These are phyloP conservation scores for Diplodus puntazzo DNA, from an alignment of 2,797 vertebrate species.

Conservation along the genomic window DNA sequence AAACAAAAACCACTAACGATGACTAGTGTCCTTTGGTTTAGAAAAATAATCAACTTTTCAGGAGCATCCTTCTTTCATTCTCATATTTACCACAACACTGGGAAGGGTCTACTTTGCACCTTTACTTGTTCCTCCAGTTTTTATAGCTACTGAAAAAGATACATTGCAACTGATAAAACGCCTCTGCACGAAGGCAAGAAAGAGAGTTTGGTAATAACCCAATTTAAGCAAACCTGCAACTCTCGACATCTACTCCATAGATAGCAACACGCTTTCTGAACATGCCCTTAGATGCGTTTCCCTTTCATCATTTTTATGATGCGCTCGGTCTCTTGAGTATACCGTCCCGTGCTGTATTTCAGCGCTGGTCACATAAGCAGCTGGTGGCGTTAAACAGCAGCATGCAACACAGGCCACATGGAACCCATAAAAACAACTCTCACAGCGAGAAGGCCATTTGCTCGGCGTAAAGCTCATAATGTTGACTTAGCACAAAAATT, in stretches of 20 bases:
- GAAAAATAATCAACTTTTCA: not conserved
- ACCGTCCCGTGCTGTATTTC: slow-evolving; percentile 62
- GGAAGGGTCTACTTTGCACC: not conserved
- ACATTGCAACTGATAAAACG: slow-evolving; percentile 3
- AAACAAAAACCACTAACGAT: not conserved
- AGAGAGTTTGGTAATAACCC: slow-evolving; percentile 8
- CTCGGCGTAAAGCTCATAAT: slow-evolving; percentile 19
- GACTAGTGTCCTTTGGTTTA: not conserved
- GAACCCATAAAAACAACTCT: slow-evolving; percentile 63
- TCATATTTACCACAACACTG: not conserved
- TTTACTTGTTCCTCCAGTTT: not conserved
- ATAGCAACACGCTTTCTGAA: slow-evolving; percentile 56
- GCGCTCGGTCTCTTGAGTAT: slow-evolving; percentile 48
- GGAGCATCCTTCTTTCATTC: not conserved
- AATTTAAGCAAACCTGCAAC: slow-evolving; percentile 46
- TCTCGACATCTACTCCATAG: slow-evolving; percentile 29
- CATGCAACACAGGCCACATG: slow-evolving; percentile 56
- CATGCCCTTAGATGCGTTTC: slow-evolving; percentile 40
- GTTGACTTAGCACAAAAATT: not conserved
- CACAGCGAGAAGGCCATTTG: slow-evolving; percentile 26
- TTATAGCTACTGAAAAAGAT: not conserved
- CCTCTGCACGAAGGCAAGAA: not conserved
- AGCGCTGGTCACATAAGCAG: slow-evolving; percentile 66
- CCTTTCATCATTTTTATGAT: slow-evolving; percentile 74
- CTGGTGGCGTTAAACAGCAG: slow-evolving; percentile 64